Evolutionary conservation across 2,888 invertebrate species (phyloP), one percentile per base, ranked within the genome.

Genomic region (Ectemnius continuus): DNA sequence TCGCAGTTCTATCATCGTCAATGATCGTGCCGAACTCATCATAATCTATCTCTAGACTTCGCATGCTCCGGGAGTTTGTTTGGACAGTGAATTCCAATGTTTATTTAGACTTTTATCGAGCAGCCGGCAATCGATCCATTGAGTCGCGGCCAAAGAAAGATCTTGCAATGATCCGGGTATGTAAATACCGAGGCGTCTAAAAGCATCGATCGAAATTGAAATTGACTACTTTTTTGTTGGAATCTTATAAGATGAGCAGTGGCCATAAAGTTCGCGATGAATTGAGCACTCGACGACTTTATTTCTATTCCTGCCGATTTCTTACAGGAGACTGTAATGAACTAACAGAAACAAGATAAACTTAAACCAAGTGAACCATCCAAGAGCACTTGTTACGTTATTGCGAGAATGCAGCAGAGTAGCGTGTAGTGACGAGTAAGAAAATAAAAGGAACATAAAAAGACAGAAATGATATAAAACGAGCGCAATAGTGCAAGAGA

Each of bases 71-170:
- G 36, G 58, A 18, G 58, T 23, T 26, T 58, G 26, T 23, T 58
- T 26, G 26, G 23, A 18, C 14, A 58, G n/a, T 52, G 18, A 52
- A 52, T 52, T n/a, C 58, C 26, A 58, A 58, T 52, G 1, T 16
- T 14, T n/a, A 14, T 52, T 52, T 14, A 5, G 18, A n/a, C 8
- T 52, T n/a, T n/a, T 52, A 52, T 18, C 18, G 16, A n/a, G 18
- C 18, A 36, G 36, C 36, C 8, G 36, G 36, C 36, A 66, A 74
- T 66, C 73, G 6, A 23, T 20, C 11, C 23, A n/a, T 13, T 2
- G 61, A 46, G 59, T 64, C 70, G 59, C 67, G 70, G 56, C 47
- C 26, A 76, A 77, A 81, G 73, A 81, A 68, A 70, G 70, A 74
- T 80, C 61, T 69, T 70, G 46, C 65, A 65, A 66, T 64, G 28